These are phyloP conservation scores for Drosophila asahinai DNA, from an alignment of 1,140 invertebrate species.

Conservation along the genomic window DNA sequence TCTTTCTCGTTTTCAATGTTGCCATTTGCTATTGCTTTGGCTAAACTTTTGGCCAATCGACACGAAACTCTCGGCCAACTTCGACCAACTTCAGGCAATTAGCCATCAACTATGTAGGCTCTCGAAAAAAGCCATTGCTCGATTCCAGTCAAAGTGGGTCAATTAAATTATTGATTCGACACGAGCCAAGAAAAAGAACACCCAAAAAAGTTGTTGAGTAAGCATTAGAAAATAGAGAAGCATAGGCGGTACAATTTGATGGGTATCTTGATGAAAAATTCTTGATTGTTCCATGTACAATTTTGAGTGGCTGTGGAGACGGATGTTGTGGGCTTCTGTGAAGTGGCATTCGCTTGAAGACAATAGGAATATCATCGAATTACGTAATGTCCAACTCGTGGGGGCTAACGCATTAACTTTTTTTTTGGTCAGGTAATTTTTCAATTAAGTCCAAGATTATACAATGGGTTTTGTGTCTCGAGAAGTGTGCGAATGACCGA, in stretches of 20 bases:
- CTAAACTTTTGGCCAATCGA: slow-evolving; percentile 33
- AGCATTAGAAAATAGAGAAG: neutral
- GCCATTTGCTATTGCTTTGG: slow-evolving; percentile 15
- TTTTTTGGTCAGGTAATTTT: slow-evolving; percentile 50
- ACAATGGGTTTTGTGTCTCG: slow-evolving; percentile 6
- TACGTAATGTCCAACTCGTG: slow-evolving; percentile 42
- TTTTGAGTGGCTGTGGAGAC: slow-evolving; percentile 23
- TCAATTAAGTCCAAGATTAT: slow-evolving; percentile 39
- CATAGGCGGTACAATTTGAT: slow-evolving; percentile 5
- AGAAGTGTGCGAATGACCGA: slow-evolving; percentile 14
- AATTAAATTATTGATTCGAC: slow-evolving; percentile 59
- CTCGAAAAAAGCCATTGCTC: slow-evolving; percentile 22
- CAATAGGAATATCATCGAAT: slow-evolving; percentile 32
- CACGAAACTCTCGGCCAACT: slow-evolving; percentile 35
- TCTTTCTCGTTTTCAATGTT: slow-evolving; percentile 18
- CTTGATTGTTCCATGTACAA: slow-evolving; percentile 8
- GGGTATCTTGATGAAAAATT: slow-evolving; percentile 2
- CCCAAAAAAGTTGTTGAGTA: neutral
- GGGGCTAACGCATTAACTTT: slow-evolving; percentile 21
- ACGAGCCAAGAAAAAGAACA: slow-evolving; percentile 14
- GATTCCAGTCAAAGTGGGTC: slow-evolving; percentile 45
- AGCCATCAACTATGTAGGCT: slow-evolving; percentile 27
- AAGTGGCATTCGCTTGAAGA: slow-evolving; percentile 29
- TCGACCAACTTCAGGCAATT: slow-evolving; percentile 39
- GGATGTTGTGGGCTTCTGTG: slow-evolving; percentile 42